A percentile compares a stretch with the other conserved stretches of the same genome.
These are phyloP conservation scores for Chrysolina oricalcia DNA, from an alignment of 2,888 invertebrate species.

Conservation along the genomic window DNA sequence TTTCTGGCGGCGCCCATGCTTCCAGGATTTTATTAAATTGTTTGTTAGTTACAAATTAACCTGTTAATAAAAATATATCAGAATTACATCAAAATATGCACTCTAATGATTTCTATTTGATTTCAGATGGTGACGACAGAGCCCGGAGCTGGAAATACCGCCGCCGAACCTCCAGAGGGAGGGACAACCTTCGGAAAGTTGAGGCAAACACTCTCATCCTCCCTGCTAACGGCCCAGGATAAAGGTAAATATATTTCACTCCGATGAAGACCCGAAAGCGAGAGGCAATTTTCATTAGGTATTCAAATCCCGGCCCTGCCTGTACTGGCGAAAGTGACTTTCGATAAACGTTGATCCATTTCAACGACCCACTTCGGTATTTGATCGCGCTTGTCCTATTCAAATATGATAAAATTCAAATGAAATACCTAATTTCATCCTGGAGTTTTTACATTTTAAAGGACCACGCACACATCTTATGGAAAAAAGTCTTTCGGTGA, in stretches of 20 bases:
- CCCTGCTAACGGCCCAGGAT: slow-evolving; percentile 87
- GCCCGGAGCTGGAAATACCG: slow-evolving; percentile 77
- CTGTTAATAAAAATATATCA: too few species aligned
- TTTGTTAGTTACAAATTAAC: too few species aligned
- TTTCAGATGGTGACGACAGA: slow-evolving; percentile 89
- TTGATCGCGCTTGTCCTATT: background rate
- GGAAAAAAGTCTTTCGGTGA: too few species aligned
- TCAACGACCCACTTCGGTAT: background rate
- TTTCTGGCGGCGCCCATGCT: too few species aligned
- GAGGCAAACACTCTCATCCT: slow-evolving; percentile 87
- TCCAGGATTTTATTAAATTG: too few species aligned
- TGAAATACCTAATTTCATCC: background rate
- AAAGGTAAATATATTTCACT: slow-evolving; percentile 76
- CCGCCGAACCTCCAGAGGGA: slow-evolving; percentile 78
- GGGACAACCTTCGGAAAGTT: slow-evolving; percentile 88
- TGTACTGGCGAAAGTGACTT: background rate
- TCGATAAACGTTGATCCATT: slow-evolving; percentile 17
- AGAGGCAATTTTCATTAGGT: slow-evolving; percentile 16
- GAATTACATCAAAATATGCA: too few species aligned
- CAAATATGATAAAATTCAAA: background rate
- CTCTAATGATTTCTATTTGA: slow-evolving; percentile 16
- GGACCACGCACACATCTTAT: too few species aligned
- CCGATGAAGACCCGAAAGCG: slow-evolving; percentile 27
- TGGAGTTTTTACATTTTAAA: background rate
- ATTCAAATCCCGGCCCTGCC: slow-evolving; percentile 13